Base-by-base conservation (phyloP, 2,888 invertebrate genomes). In the Smittia aterrima region DNA sequence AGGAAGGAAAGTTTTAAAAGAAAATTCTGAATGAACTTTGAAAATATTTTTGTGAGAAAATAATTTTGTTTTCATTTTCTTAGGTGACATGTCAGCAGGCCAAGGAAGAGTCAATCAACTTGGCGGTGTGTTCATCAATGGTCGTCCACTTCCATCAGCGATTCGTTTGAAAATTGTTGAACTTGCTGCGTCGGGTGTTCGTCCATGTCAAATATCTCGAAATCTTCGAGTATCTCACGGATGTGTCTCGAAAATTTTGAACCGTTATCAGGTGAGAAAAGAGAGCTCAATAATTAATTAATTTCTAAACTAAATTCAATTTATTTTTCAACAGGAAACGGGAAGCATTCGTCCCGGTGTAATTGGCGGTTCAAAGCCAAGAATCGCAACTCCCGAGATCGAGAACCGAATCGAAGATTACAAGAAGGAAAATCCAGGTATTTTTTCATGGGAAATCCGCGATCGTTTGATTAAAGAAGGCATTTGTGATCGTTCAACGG, bases 51-150 rank as follows among this genome's bases (percentile, higher is more conserved):
- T n/a, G n/a, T n/a, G n/a, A n/a, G n/a, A n/a, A n/a, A n/a, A n/a
- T n/a, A n/a, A n/a, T n/a, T n/a, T n/a, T n/a, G n/a, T n/a, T n/a
- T n/a, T n/a, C n/a, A n/a, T n/a, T n/a, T 71, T 27, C 20, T 6
- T 22, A 74, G 74, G 66, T 13, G 74, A 74, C 40, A 74, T 74
- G 74, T 64, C 74, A 6, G 74, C 85, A 87, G 96, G 96, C 81
- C 96, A 97, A 85, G 97, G 97, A 77, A 90, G 97, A 76, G 94
- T 98, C 79, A 98, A 98, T 83, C 98, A 98, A 84, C 87, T 98
- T 71, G 98, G 98, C 75, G 98, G 98, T 58, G 96, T 98, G 58
- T 98, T 98, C 85, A 98, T 98, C 83, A 98, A 98, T 84, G 98
- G 98, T 0, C 58, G 66, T 2, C 98, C 98, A 0, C 85, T 98